A percentile compares a stretch with the other conserved stretches of the same genome.
Evolutionary conservation across 2,888 invertebrate species (phyloP).

Genomic region (Sclerodermus sp.): DNA sequence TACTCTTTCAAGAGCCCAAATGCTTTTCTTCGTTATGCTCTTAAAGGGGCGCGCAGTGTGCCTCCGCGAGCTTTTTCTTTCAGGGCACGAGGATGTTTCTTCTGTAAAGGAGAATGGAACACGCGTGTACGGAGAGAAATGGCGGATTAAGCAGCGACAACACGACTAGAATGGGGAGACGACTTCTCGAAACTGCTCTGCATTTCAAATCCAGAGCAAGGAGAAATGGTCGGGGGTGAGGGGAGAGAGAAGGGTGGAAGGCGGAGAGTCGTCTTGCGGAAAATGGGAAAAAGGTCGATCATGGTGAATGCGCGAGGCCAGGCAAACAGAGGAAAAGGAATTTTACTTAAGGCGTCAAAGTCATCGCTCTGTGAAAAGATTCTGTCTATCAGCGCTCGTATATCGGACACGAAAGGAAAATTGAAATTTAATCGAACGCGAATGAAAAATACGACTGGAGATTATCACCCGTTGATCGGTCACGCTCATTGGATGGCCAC

Average conservation of each 20-base stretch:
- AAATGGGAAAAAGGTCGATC: conserved; percentile 21
- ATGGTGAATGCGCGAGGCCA: conserved; percentile 7
- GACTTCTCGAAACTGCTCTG: too few relatives aligned
- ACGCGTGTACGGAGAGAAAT: not conserved
- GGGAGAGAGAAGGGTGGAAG: conserved; percentile 1
- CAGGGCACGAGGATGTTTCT: too few relatives aligned
- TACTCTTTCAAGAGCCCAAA: too few relatives aligned
- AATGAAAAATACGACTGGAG: not conserved
- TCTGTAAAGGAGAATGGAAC: not conserved
- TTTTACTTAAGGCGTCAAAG: conserved; percentile 20
- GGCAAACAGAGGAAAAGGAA: conserved; percentile 12
- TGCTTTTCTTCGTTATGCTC: too few relatives aligned
- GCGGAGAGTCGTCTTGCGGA: conserved; percentile 16
- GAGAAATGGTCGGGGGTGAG: too few relatives aligned
- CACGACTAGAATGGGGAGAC: not conserved
- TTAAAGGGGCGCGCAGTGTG: too few relatives aligned
- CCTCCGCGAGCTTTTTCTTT: too few relatives aligned
- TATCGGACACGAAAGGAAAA: conserved; percentile 5
- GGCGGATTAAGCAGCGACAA: not conserved
- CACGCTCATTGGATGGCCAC: too few relatives aligned
- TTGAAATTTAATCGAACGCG: conserved; percentile 18
- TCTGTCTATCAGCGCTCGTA: conserved; percentile 11
- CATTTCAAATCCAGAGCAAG: too few relatives aligned
- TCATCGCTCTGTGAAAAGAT: conserved; percentile 8
- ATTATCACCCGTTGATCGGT: not conserved